Conservation (phyloP, 2,797 vertebrate genomes). For the Uromys caudimaculatus region DNA sequence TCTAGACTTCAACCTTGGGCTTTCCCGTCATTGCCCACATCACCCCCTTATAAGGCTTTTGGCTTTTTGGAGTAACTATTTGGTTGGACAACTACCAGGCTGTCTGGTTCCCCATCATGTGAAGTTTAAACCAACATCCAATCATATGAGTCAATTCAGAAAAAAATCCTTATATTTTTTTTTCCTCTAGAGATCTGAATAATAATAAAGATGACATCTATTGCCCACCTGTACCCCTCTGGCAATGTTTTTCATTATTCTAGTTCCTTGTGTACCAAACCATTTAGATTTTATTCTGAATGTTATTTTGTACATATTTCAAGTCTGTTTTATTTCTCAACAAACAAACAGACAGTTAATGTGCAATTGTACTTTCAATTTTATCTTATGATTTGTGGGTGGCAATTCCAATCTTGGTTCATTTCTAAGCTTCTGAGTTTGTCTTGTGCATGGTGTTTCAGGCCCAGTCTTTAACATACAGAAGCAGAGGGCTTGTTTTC, state of each 20-base stretch:
- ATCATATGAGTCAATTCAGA: neutral
- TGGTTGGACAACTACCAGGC: neutral
- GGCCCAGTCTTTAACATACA: neutral
- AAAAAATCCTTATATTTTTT: neutral
- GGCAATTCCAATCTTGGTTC: neutral
- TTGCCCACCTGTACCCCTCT: neutral
- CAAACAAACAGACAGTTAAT: neutral
- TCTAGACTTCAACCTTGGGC: neutral
- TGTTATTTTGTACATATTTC: neutral
- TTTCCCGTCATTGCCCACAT: neutral
- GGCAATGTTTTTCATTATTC: neutral
- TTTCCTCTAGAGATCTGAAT: neutral
- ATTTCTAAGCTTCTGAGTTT: neutral
- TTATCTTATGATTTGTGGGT: neutral
- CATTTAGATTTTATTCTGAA: conserved; percentile 21
- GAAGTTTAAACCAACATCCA: neutral
- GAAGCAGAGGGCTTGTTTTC: neutral
- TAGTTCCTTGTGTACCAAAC: neutral
- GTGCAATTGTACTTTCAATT: neutral
- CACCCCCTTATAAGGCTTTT: neutral
- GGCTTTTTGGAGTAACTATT: neutral
- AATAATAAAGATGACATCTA: neutral
- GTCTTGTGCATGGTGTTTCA: neutral
- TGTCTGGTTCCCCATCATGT: neutral
- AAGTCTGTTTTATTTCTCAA: neutral